These are phyloP conservation scores for Hylaeus volcanicus DNA, from an alignment of 1,140 invertebrate species.

Conservation along the genomic window DNA sequence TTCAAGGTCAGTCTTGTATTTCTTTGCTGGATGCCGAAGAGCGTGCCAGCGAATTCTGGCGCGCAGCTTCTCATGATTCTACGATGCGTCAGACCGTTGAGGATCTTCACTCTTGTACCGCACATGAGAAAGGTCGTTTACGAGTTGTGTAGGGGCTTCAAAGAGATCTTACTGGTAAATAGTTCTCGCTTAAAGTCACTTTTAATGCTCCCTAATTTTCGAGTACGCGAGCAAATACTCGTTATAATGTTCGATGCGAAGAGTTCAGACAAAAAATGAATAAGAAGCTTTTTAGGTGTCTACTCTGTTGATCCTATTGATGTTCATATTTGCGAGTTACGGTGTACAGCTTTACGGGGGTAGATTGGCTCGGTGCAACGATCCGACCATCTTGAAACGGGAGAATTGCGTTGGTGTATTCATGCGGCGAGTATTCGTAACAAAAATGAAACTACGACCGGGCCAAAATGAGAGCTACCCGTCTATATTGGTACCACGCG, in stretches of 20 bases:
- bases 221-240: too few species aligned
- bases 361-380: constrained; percentile 97
- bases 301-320: constrained; percentile 97
- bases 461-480: constrained; percentile 93
- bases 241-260: constrained; percentile 31
- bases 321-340: constrained; percentile 99
- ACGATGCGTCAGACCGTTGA: constrained; percentile 95
- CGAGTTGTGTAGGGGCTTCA: constrained; percentile 99
- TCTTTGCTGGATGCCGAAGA: constrained; percentile 96
- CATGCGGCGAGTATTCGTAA: constrained; percentile 96
- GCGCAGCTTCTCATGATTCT: constrained; percentile 98
- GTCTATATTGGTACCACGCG: constrained; percentile 96
- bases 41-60: constrained; percentile 94
- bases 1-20: constrained; percentile 94
- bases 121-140: constrained; percentile 99
- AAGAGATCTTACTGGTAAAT: constrained; percentile 96
- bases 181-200: not conserved
- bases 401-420: constrained; percentile 97
- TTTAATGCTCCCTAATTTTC: not conserved
- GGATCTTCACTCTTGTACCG: constrained; percentile 98
- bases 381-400: constrained; percentile 91
- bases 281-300: constrained; percentile 98
- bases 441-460: constrained; percentile 96
- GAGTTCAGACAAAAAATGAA: constrained; percentile 27
- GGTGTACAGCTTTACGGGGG: constrained; percentile 99